A percentile compares a stretch with the other conserved stretches of the same genome.
phyloP scores from a whole-genome alignment of 2,113 vertebrate genomes.

The Aegotheles bennettii region DNA sequence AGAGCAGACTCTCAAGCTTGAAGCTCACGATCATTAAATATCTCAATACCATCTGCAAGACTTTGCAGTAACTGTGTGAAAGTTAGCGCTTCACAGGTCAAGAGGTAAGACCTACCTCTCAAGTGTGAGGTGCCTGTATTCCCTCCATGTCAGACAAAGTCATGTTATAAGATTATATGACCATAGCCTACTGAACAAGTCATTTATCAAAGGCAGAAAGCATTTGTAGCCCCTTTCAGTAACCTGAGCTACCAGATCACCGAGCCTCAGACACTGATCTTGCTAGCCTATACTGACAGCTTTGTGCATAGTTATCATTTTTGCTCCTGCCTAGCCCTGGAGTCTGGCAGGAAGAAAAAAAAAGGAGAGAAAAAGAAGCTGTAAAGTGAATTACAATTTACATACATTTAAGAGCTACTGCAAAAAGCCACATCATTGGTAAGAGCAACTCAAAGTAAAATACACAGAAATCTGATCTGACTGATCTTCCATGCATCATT shows the following conservation, averaged over 20 bases:
- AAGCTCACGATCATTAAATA: background rate
- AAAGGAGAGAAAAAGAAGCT: background rate
- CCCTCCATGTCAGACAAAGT: background rate
- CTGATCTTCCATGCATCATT: background rate
- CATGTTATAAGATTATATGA: background rate
- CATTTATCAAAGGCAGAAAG: background rate
- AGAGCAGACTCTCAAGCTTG: background rate
- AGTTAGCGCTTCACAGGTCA: background rate
- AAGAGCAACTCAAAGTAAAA: background rate
- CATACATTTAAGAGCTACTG: background rate
- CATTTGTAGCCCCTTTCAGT: background rate
- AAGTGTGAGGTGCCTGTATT: background rate
- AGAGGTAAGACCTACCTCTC: background rate
- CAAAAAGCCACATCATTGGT: background rate
- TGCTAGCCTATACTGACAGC: background rate
- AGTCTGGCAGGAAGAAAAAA: background rate
- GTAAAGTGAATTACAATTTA: background rate
- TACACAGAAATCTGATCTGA: background rate
- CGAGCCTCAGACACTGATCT: background rate
- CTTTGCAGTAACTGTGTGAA: background rate
- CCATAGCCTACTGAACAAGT: background rate
- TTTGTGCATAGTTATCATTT: constrained; percentile 12
- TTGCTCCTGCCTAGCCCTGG: background rate
- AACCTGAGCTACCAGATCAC: background rate
- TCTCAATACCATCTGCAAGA: background rate